These are phyloP conservation scores for Helicoverpa assulta DNA, from an alignment of 2,888 invertebrate species.

Conservation along the genomic window DNA sequence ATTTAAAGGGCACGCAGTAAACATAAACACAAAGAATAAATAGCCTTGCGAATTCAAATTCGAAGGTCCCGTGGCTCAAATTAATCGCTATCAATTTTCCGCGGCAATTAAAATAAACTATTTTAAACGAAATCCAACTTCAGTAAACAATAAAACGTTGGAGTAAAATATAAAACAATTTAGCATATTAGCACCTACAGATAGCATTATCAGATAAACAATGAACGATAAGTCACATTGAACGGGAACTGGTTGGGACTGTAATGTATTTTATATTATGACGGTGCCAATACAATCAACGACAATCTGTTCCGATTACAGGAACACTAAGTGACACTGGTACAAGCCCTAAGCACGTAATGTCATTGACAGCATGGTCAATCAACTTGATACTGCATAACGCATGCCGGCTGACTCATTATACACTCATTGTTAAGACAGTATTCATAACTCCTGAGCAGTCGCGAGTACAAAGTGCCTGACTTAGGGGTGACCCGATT, in stretches of 20 bases:
- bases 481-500: conserved; percentile 56
- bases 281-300: conserved; percentile 30
- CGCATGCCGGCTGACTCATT: conserved; percentile 55
- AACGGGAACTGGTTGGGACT: conserved; percentile 8
- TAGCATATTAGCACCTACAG: conserved; percentile 24
- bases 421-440: conserved; percentile 56
- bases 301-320: conserved; percentile 39
- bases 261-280: conserved; percentile 3
- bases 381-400: conserved; percentile 59
- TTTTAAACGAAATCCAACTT: neutral
- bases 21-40: conserved; percentile 16
- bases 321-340: conserved; percentile 32
- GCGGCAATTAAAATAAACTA: neutral
- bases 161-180: conserved; percentile 41
- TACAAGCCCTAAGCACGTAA: conserved; percentile 42
- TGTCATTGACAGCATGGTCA: conserved; percentile 62
- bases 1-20: conserved; percentile 4
- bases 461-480: conserved; percentile 26
- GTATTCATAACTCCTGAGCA: conserved; percentile 49
- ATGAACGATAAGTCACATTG: conserved; percentile 41
- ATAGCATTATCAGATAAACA: conserved; percentile 46
- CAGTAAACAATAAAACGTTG: conserved; percentile 10
- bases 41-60: conserved; percentile 17
- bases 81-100: neutral
- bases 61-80: neutral